Conservation (phyloP, 1,140 invertebrate genomes). For the Bombyx mori region ASM3026992v2 NC_085130.1:16900501-16901000, state of each 20-base stretch:
- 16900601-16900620: background rate
- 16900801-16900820: constrained; percentile 10
- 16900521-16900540: constrained; percentile 18
- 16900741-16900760: too few species aligned
- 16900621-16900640: background rate
- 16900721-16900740: constrained; percentile 11
- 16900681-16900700: constrained; percentile 6
- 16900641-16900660: background rate
- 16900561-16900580: constrained; percentile 13
- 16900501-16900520: constrained; percentile 36
- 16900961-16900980: too few species aligned
- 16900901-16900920: too few species aligned
- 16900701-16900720: constrained; percentile 17
- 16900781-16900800: constrained; percentile 2
- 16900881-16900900: too few species aligned
- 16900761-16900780: too few species aligned
- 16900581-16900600: constrained; percentile 5
- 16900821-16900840: too few species aligned
- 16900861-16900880: too few species aligned
- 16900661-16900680: background rate
- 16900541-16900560: constrained; percentile 17
- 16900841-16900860: too few species aligned
- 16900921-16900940: too few species aligned
- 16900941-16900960: too few species aligned
- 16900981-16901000: too few species aligned